phyloP scores from a whole-genome alignment of 2,888 invertebrate species.

The Tetranychus piercei region DNA sequence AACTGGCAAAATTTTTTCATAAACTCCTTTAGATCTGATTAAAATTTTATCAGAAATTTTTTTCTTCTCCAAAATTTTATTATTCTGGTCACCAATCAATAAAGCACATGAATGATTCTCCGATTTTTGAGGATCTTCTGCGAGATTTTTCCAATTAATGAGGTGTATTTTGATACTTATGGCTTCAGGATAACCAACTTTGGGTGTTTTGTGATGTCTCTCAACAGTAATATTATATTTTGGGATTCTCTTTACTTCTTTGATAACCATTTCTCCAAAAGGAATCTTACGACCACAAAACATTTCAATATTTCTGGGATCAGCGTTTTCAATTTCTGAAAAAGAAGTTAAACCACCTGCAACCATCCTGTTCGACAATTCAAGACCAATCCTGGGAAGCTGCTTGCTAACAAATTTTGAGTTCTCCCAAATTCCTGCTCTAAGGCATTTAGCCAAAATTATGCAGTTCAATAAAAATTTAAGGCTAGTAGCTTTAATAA shows the following conservation, averaged over 20 bases:
- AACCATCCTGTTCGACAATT: slow-evolving; percentile 44
- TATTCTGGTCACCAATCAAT: neutral
- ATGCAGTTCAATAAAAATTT: slow-evolving; percentile 41
- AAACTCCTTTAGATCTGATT: neutral
- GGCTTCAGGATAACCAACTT: neutral
- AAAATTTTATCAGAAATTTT: neutral
- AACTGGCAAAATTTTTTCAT: neutral
- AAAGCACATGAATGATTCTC: neutral
- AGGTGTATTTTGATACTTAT: neutral
- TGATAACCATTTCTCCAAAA: slow-evolving; percentile 18
- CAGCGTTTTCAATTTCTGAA: slow-evolving; percentile 43
- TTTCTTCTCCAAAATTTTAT: neutral
- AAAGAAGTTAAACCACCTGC: slow-evolving; percentile 49
- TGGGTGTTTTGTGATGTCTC: neutral
- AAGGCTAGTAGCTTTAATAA: slow-evolving; percentile 22
- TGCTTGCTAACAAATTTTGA: slow-evolving; percentile 49
- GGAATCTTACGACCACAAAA: slow-evolving; percentile 14
- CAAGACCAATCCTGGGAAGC: slow-evolving; percentile 46
- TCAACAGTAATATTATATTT: slow-evolving; percentile 5
- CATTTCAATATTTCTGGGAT: slow-evolving; percentile 54
- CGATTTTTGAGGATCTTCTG: neutral
- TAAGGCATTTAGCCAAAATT: slow-evolving; percentile 47
- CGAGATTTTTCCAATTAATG: neutral
- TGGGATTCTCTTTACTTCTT: neutral
- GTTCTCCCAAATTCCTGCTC: slow-evolving; percentile 53